A percentile compares a stretch with the other conserved stretches of the same genome.
Evolutionary conservation across 2,797 vertebrate species (phyloP).

Genomic region (Chelonia mydas): DNA sequence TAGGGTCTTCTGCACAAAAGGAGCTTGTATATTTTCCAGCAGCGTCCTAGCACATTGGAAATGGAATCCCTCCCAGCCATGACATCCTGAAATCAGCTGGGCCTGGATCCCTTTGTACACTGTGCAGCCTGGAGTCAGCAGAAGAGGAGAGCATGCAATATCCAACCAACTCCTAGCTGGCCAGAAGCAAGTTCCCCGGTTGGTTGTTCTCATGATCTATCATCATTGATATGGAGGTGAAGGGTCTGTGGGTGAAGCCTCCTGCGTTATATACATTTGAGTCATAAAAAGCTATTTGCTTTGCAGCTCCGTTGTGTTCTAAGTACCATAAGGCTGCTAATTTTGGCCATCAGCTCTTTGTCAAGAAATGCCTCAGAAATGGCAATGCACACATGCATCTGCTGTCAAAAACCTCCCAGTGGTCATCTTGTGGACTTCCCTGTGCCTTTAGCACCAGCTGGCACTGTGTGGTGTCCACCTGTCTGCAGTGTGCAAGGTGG

Average conservation of each 20-base stretch:
- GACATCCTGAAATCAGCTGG: neutral
- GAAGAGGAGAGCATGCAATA: neutral
- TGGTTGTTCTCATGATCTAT: neutral
- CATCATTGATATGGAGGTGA: neutral
- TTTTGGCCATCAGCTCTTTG: neutral
- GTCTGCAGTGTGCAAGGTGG: neutral
- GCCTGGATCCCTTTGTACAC: neutral
- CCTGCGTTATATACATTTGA: rapidly evolving
- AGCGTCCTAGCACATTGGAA: too few species aligned
- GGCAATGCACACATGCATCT: neutral
- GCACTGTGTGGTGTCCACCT: too few species aligned
- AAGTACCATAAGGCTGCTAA: rapidly evolving
- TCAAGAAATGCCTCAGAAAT: neutral
- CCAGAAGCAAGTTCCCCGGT: rapidly evolving
- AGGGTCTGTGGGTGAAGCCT: rapidly evolving
- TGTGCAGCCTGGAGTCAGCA: neutral
- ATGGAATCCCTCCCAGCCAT: neutral
- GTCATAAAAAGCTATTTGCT: neutral
- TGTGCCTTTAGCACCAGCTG: neutral
- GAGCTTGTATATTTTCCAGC: neutral
- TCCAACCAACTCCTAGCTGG: neutral
- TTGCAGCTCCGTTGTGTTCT: rapidly evolving
- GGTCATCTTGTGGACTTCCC: neutral
- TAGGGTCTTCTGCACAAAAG: neutral
- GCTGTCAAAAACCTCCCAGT: neutral